These are phyloP conservation scores for Sebastiscus tertius DNA, from an alignment of 2,797 vertebrate species.

Conservation along the genomic window DNA sequence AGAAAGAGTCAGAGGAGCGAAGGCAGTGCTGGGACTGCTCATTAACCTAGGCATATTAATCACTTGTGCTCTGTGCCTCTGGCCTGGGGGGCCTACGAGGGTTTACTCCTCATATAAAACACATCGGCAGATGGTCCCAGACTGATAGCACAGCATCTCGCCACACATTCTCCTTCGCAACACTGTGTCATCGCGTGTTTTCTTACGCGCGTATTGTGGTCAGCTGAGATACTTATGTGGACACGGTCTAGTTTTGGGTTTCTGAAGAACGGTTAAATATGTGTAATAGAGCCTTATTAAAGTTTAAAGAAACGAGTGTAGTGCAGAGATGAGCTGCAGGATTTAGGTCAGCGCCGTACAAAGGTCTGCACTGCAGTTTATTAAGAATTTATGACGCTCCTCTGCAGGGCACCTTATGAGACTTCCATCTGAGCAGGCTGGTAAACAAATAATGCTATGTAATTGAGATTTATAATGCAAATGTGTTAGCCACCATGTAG, in stretches of 20 bases:
- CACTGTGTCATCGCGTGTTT: constrained; percentile 17
- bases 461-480: constrained; percentile 85
- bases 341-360: constrained; percentile 82
- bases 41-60: constrained; percentile 83
- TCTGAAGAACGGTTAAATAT: constrained; percentile 68
- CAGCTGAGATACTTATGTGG: constrained; percentile 33
- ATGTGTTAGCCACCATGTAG: constrained; percentile 68
- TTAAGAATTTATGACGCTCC: constrained; percentile 85
- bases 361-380: constrained; percentile 87
- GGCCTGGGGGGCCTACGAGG: constrained; percentile 65
- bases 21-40: constrained; percentile 70
- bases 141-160: constrained; percentile 62
- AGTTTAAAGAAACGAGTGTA: constrained; percentile 76
- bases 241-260: constrained; percentile 34
- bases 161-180: constrained; percentile 22
- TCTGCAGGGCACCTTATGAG: constrained; percentile 77
- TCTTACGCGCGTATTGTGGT: constrained; percentile 24
- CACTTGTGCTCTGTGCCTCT: constrained; percentile 67
- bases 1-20: constrained; percentile 55
- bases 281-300: constrained; percentile 79
- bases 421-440: constrained; percentile 64
- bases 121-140: constrained; percentile 76
- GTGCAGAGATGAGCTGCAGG: constrained; percentile 74
- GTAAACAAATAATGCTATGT: constrained; percentile 82
- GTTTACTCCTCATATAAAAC: constrained; percentile 72